Percentiles rank a stretch among this genome's conserved stretches.
phyloP scores from a whole-genome alignment of 2,797 vertebrate genomes.

The Trachurus trachurus region DNA sequence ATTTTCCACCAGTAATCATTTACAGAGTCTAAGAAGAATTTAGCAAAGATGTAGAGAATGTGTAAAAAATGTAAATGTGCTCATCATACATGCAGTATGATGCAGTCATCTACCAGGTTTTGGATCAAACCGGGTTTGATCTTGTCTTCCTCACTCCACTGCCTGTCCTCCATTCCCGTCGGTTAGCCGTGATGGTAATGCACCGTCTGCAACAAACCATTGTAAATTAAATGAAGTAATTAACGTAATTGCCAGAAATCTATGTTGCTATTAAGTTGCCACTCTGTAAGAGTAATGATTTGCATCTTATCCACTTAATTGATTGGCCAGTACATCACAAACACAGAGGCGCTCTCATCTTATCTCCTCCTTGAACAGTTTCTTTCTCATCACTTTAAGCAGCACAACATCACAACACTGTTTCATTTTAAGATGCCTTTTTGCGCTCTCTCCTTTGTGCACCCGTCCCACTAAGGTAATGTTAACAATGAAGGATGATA shows the following conservation, averaged over 20 bases:
- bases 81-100: not conserved
- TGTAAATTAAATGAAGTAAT: conserved; percentile 80
- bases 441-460: conserved; percentile 3
- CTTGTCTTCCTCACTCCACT: conserved; percentile 24
- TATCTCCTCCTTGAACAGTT: conserved; percentile 33
- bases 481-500: conserved; percentile 39
- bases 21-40: not conserved
- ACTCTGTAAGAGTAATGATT: conserved; percentile 73
- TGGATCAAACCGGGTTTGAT: conserved; percentile 20
- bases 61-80: not conserved
- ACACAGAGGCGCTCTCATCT: conserved; percentile 40
- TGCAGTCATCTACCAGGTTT: not conserved
- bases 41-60: not conserved
- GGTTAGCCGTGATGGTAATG: conserved; percentile 43
- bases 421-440: conserved; percentile 13
- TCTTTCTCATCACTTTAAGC: conserved; percentile 38
- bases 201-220: conserved; percentile 58
- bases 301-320: conserved; percentile 71
- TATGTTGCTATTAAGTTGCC: conserved; percentile 77
- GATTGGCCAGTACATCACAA: conserved; percentile 61
- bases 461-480: conserved; percentile 29
- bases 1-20: not conserved
- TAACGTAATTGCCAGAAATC: conserved; percentile 79
- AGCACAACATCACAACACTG: conserved; percentile 20
- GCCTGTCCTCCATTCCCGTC: conserved; percentile 24